Evolutionary conservation across 2,888 invertebrate species (phyloP).

Genomic region (Philonicus albiceps): DNA sequence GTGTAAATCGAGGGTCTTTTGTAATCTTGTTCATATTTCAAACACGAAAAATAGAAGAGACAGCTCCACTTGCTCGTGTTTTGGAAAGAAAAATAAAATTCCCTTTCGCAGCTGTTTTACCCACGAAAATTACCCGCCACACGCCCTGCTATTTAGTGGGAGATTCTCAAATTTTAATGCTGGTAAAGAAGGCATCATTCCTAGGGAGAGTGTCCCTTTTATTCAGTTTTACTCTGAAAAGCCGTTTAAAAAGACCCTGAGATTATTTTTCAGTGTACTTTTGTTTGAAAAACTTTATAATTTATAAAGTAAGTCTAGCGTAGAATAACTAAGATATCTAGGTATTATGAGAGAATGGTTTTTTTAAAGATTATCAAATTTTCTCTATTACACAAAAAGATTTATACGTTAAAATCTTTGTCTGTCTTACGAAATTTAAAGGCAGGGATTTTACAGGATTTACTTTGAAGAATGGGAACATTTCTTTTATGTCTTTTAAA

Average conservation of each 20-base stretch:
- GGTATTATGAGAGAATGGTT: too few relatives aligned
- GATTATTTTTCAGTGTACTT: background rate
- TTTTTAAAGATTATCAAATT: background rate
- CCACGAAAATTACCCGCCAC: background rate
- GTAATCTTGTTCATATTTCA: background rate
- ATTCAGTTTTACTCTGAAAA: background rate
- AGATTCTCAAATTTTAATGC: background rate
- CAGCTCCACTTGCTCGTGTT: background rate
- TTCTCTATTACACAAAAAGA: too few relatives aligned
- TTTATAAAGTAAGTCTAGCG: background rate
- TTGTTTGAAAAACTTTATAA: background rate
- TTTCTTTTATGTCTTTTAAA: too few relatives aligned
- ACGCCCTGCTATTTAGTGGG: background rate
- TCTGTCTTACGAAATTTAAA: too few relatives aligned
- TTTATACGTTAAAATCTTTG: too few relatives aligned
- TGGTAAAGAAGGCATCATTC: background rate
- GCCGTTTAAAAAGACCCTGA: background rate
- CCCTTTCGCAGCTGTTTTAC: background rate
- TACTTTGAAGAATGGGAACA: too few relatives aligned
- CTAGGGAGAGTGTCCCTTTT: background rate
- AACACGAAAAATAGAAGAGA: background rate
- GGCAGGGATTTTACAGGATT: too few relatives aligned
- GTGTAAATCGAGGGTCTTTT: background rate
- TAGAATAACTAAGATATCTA: background rate
- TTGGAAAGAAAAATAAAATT: background rate